phyloP scores from a whole-genome alignment of 1,140 invertebrate genomes.

The Fopius arisanus region DNA sequence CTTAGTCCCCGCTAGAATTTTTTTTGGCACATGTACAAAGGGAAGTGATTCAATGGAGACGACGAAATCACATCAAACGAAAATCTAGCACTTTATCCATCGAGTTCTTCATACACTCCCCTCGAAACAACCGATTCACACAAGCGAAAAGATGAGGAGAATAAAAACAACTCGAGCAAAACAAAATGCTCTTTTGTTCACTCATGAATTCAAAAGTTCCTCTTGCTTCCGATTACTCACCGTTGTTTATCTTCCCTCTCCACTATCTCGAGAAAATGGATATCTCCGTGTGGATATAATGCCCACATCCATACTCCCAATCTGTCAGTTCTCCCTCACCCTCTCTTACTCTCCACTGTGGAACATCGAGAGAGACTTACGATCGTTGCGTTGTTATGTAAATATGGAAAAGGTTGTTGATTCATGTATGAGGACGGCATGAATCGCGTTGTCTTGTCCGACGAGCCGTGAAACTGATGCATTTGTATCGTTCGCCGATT shows the following conservation, averaged over 20 bases:
- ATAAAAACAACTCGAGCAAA: too few relatives aligned
- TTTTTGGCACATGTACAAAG: slow-evolving; percentile 7
- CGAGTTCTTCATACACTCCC: too few relatives aligned
- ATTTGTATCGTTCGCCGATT: slow-evolving; percentile 52
- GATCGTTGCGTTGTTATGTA: slow-evolving; percentile 57
- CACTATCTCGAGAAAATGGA: slow-evolving; percentile 20
- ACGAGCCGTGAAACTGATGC: slow-evolving; percentile 63
- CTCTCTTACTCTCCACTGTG: background rate
- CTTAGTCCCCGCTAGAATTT: slow-evolving; percentile 38
- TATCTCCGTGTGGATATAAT: slow-evolving; percentile 39
- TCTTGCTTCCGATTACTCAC: too few relatives aligned
- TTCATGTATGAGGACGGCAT: slow-evolving; percentile 55
- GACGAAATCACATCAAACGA: too few relatives aligned
- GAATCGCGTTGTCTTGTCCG: slow-evolving; percentile 59
- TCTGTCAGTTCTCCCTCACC: slow-evolving; percentile 53
- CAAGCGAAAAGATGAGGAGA: too few relatives aligned
- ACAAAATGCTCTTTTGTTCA: too few relatives aligned
- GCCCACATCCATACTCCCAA: slow-evolving; percentile 53
- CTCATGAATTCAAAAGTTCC: too few relatives aligned
- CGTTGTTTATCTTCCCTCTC: background rate
- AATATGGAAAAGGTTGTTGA: slow-evolving; percentile 62
- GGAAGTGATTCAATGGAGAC: too few relatives aligned
- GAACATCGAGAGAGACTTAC: slow-evolving; percentile 36
- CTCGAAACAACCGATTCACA: too few relatives aligned
- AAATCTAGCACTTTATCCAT: too few relatives aligned